Percentiles rank a stretch among this genome's conserved stretches.
These are phyloP conservation scores for Masnerella sp. DNA, from an alignment of 2,888 invertebrate species.

Conservation along the genomic window DNA sequence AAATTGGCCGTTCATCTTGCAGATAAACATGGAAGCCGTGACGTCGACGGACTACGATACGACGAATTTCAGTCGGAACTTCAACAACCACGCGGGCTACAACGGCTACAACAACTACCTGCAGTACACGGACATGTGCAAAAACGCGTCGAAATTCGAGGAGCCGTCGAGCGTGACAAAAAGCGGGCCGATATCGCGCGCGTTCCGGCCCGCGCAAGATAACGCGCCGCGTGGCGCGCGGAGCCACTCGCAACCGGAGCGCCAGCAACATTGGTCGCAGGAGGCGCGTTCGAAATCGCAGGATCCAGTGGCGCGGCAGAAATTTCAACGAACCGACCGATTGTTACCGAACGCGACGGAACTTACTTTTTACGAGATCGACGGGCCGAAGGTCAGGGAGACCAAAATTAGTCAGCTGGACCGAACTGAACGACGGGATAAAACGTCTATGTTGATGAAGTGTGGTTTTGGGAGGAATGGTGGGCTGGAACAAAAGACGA, in stretches of 20 bases:
- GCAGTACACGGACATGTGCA: slow-evolving; percentile 73
- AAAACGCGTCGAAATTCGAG: slow-evolving; percentile 67
- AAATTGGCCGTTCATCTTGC: slow-evolving; percentile 64
- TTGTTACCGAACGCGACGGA: slow-evolving; percentile 65
- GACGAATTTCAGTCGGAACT: slow-evolving; percentile 70
- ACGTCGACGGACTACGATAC: slow-evolving; percentile 78
- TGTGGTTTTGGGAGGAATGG: slow-evolving; percentile 55
- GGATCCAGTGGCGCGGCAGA: slow-evolving; percentile 68
- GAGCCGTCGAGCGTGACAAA: slow-evolving; percentile 62
- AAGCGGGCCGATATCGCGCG: slow-evolving; percentile 35
- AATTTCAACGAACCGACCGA: slow-evolving; percentile 67
- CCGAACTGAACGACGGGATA: slow-evolving; percentile 62
- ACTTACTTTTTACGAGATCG: slow-evolving; percentile 73
- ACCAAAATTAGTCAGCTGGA: slow-evolving; percentile 63
- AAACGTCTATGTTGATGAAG: slow-evolving; percentile 57
- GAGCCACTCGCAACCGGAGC: slow-evolving; percentile 73
- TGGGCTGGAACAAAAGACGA: slow-evolving; percentile 66
- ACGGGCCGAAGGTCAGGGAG: slow-evolving; percentile 68
- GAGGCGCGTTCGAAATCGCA: slow-evolving; percentile 73
- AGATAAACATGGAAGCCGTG: slow-evolving; percentile 80
- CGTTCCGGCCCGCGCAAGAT: slow-evolving; percentile 63
- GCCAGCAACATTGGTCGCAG: slow-evolving; percentile 68
- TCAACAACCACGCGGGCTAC: slow-evolving; percentile 70
- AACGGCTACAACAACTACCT: slow-evolving; percentile 74
- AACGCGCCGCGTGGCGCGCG: slow-evolving; percentile 66